These are phyloP conservation scores for Caprella mutica DNA, from an alignment of 2,888 invertebrate species.

Conservation along the genomic window DNA sequence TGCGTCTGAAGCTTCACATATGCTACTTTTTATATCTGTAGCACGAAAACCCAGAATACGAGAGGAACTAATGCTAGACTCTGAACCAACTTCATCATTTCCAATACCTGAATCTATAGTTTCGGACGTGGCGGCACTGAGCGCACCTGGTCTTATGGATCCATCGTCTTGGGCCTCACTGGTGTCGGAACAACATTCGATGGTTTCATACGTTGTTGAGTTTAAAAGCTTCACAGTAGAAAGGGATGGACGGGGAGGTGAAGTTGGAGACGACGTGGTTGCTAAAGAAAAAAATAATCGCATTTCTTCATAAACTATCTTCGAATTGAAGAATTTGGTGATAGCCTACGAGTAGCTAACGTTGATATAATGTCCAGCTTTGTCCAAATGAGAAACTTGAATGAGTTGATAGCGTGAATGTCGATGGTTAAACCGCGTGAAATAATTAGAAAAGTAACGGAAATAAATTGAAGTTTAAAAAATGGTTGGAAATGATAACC, in stretches of 20 bases:
- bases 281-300: background rate
- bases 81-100: conserved; percentile 29
- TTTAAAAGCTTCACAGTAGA: conserved; percentile 32
- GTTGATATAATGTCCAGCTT: too few species aligned
- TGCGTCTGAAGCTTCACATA: background rate
- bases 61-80: conserved; percentile 23
- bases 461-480: too few species aligned
- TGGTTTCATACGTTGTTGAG: conserved; percentile 33
- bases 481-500: too few species aligned
- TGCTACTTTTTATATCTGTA: conserved; percentile 2
- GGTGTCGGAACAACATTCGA: conserved; percentile 21
- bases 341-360: too few species aligned
- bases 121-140: conserved; percentile 29
- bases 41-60: conserved; percentile 21
- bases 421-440: too few species aligned
- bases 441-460: too few species aligned
- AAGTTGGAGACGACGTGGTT: conserved; percentile 2
- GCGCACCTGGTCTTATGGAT: conserved; percentile 13
- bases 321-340: too few species aligned
- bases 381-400: too few species aligned
- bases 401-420: too few species aligned
- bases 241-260: conserved; percentile 1
- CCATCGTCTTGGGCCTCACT: conserved; percentile 21
- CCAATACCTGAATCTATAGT: conserved; percentile 34
- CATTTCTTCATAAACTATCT: background rate